These are phyloP conservation scores for Characodon lateralis DNA, from an alignment of 2,797 vertebrate genomes.

Conservation along the genomic window DNA sequence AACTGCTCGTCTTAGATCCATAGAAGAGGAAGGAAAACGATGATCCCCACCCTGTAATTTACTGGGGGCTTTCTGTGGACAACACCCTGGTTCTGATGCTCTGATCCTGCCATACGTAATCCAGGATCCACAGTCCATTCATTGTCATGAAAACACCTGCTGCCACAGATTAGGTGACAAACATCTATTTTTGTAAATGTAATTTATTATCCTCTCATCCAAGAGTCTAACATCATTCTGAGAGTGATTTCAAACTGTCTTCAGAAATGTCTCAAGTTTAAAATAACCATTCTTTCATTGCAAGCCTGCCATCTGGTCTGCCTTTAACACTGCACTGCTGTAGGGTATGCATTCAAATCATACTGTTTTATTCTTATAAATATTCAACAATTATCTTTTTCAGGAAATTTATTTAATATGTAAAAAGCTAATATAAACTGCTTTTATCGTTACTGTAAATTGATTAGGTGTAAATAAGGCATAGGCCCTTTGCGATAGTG, in stretches of 20 bases:
- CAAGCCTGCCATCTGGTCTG: neutral
- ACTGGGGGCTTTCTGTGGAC: slow-evolving; percentile 48
- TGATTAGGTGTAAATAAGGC: neutral
- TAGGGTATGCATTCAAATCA: neutral
- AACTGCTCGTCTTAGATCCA: slow-evolving; percentile 59
- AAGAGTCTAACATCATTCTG: slow-evolving; percentile 12
- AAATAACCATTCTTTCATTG: neutral
- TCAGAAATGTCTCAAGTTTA: neutral
- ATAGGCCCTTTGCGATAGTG: neutral
- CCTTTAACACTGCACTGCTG: neutral
- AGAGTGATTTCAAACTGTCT: neutral
- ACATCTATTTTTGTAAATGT: slow-evolving; percentile 21
- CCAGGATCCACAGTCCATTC: slow-evolving; percentile 35
- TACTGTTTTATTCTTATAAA: neutral
- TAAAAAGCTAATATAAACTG: neutral
- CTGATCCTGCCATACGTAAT: slow-evolving; percentile 51
- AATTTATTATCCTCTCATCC: slow-evolving; percentile 16
- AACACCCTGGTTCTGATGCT: slow-evolving; percentile 54
- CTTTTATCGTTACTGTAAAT: neutral
- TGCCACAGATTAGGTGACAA: slow-evolving; percentile 44
- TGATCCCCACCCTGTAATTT: slow-evolving; percentile 73
- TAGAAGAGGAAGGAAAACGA: slow-evolving; percentile 49
- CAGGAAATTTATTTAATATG: neutral
- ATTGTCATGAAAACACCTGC: slow-evolving; percentile 32
- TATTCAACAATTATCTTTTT: neutral